Evolutionary conservation across 53 echinoderm and acorn worm genomes (phyloP), one percentile per base, ranked within the genome.

Genomic region (Crossaster papposus): DNA sequence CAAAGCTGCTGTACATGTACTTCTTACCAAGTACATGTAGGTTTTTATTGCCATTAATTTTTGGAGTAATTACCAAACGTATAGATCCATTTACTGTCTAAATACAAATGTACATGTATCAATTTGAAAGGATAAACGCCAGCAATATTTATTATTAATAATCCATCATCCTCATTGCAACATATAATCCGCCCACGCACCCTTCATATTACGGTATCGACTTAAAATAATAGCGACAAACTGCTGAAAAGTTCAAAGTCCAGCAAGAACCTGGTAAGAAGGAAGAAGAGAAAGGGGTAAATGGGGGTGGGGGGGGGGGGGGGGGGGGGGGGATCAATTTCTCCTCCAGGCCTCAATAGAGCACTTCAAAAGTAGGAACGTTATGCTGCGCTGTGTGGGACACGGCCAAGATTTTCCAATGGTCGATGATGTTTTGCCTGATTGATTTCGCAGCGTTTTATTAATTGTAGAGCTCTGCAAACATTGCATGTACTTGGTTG

Each of bases 201-300:
- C 22, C 68, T 20, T 18, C 68, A 68, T 28, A 14, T 64, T 23
- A 2, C 68, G 4, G 4, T 68, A 68, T 26, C 68, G 32, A 22
- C 26, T 71, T 30, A 23, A 71, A 26, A n/a, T 35, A 0, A 74
- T 33, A 13, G 75, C 35, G 36, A 18, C 75, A 35, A 74, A 74
- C 75, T 74, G 75, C 36, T 68, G 68, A 23, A 4, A 4, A 68
- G 68, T 12, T 26, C 65, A 64, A 83, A 83, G 70, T 70, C 29
- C 51, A 29, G 54, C 81, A 68, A 83, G 38, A 34, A 20, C 22
- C 15, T 0, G 17, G 58, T 8, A 44, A 44, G 44, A 44, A 44
- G 9, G n/a, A n/a, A n/a, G n/a, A n/a, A n/a, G n/a, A n/a, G n/a
- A n/a, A n/a, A n/a, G n/a, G n/a, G n/a, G n/a, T n/a, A n/a, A n/a